Conservation (phyloP, 2,113 vertebrate species). For the Onychorhynchus coronatus region DNA sequence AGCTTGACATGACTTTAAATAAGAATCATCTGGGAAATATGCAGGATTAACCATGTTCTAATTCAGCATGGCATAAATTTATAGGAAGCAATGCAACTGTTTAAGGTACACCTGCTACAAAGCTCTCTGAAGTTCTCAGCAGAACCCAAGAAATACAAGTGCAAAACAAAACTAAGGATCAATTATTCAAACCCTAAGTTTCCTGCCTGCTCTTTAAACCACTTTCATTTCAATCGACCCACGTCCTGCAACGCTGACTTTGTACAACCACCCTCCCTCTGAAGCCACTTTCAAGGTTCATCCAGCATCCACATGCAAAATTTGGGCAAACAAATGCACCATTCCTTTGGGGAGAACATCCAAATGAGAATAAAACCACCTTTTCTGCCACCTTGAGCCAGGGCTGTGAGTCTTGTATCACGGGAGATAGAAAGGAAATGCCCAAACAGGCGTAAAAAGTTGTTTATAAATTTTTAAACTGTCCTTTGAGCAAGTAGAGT, state of each 20-base stretch:
- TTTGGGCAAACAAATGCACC: background rate
- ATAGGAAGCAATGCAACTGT: background rate
- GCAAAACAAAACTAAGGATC: background rate
- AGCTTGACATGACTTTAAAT: background rate
- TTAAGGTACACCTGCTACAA: background rate
- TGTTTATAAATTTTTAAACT: background rate
- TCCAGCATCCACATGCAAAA: background rate
- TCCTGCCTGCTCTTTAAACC: constrained; percentile 11
- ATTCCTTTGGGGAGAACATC: background rate
- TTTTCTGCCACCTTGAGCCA: background rate
- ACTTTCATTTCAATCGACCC: background rate
- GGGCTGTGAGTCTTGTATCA: background rate
- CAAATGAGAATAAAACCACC: background rate
- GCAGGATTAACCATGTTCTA: background rate
- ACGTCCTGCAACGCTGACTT: background rate
- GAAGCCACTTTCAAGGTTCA: background rate
- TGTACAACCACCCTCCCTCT: background rate
- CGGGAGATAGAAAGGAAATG: background rate
- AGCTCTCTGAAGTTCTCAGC: background rate
- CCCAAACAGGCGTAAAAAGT: background rate
- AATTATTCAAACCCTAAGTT: background rate
- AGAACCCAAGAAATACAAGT: background rate
- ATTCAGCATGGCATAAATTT: background rate
- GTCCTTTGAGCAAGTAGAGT: background rate
- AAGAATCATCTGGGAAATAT: background rate